phyloP scores from a whole-genome alignment of 1,140 invertebrate species.

The Babylonia areolata region DNA sequence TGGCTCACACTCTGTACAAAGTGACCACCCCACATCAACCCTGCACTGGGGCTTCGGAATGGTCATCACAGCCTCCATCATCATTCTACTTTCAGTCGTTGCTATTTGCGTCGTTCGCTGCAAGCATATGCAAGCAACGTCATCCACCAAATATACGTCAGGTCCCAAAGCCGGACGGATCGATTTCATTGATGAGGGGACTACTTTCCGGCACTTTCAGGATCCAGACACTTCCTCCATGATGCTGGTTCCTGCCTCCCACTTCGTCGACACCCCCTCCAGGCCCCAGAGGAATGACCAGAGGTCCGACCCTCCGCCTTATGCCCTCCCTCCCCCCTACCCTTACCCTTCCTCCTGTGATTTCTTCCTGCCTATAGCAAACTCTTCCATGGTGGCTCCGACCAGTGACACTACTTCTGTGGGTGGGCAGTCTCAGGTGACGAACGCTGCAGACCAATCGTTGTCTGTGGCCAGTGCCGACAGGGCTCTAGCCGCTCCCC shows the following conservation, averaged over 20 bases:
- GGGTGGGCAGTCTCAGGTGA: not conserved
- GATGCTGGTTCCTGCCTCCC: conserved; percentile 2
- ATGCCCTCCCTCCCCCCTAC: not conserved
- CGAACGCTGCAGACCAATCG: not conserved
- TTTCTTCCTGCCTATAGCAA: not conserved
- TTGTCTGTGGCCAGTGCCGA: not conserved
- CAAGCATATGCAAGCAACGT: not conserved
- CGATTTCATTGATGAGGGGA: not conserved
- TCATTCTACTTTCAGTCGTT: not conserved
- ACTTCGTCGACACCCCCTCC: not conserved
- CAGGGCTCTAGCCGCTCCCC: not conserved
- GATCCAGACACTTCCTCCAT: conserved; percentile 8
- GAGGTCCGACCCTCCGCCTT: not conserved
- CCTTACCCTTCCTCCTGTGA: conserved; percentile 1
- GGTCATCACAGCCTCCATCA: conserved; percentile 2
- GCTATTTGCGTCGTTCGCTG: not conserved
- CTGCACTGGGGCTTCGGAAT: conserved; percentile 7
- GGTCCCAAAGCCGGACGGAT: not conserved
- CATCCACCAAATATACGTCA: not conserved
- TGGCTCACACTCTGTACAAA: not conserved
- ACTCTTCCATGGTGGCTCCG: not conserved
- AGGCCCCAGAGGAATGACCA: not conserved
- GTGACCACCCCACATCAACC: not conserved
- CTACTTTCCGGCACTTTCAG: not conserved
- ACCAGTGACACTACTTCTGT: not conserved